These are phyloP conservation scores for Bembecia ichneumoniformis DNA, from an alignment of 2,888 invertebrate genomes.

Conservation along the genomic window DNA sequence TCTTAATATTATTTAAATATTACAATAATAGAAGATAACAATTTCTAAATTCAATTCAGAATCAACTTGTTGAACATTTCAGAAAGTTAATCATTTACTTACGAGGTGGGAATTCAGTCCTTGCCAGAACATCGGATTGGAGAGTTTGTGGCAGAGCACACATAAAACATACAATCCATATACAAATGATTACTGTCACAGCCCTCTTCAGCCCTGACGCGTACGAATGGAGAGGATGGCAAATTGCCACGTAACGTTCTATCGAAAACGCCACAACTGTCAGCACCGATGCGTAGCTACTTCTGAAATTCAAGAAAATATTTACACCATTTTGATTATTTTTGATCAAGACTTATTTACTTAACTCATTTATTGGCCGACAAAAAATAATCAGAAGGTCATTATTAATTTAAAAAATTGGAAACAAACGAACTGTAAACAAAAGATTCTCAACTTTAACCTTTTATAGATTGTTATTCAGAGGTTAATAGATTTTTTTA, in stretches of 20 bases:
- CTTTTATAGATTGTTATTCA: not conserved
- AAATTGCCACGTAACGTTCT: constrained; percentile 9
- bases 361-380: no score
- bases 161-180: constrained; percentile 1
- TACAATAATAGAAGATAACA: no score
- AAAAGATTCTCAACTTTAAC: no score
- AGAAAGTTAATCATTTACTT: not conserved
- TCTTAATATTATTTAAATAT: no score
- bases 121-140: not conserved
- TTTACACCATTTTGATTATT: no score
- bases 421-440: no score
- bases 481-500: not conserved
- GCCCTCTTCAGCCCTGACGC: constrained; percentile 2
- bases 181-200: constrained; percentile 3
- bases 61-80: no score
- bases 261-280: constrained; percentile 11
- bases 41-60: no score
- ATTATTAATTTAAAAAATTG: no score
- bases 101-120: not conserved
- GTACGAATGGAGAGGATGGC: constrained; percentile 5
- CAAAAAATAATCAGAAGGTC: no score
- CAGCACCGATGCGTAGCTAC: constrained; percentile 8
- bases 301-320: constrained; percentile 4
- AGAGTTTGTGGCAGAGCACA: not conserved
- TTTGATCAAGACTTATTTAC: no score